A percentile compares a stretch with the other conserved stretches of the same genome.
Conservation (phyloP, 2,113 vertebrate species). For the Galbula dea region DNA sequence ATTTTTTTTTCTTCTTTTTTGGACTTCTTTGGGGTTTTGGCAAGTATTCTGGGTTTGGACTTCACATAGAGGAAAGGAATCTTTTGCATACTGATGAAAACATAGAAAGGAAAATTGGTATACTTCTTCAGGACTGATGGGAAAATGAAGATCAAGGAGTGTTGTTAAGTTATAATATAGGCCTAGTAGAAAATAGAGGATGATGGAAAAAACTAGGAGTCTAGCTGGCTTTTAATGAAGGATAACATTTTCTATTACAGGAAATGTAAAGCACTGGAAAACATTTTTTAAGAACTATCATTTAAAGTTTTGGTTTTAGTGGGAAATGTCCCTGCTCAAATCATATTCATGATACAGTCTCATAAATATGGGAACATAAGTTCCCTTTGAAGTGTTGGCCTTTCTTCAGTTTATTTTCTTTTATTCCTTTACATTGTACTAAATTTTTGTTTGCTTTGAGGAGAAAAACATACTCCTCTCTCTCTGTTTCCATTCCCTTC, state of each 20-base stretch:
- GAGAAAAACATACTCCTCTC: not conserved
- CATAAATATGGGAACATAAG: constrained; percentile 26
- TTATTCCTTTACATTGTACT: not conserved
- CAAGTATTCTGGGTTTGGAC: not conserved
- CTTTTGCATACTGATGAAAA: constrained; percentile 12
- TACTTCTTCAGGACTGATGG: not conserved
- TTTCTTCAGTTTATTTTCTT: not conserved
- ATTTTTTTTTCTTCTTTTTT: not conserved
- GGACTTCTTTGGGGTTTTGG: not conserved
- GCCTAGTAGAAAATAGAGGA: not conserved
- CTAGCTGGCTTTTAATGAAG: not conserved
- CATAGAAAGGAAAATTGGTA: not conserved
- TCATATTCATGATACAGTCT: constrained; percentile 16
- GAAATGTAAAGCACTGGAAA: constrained; percentile 34
- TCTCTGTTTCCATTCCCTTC: constrained; percentile 7
- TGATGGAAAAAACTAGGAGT: constrained; percentile 18
- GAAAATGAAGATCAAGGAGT: constrained; percentile 31
- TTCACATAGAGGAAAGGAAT: not conserved
- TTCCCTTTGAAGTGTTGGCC: constrained; percentile 17
- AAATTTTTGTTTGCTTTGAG: constrained; percentile 38
- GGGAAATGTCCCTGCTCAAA: constrained; percentile 7
- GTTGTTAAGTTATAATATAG: constrained; percentile 40
- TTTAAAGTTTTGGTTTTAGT: constrained; percentile 44
- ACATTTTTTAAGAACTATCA: constrained; percentile 36
- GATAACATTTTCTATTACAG: constrained; percentile 54